Evolutionary conservation across 2,113 vertebrate genomes (phyloP).

Genomic region (Anser brachyrhynchus): DNA sequence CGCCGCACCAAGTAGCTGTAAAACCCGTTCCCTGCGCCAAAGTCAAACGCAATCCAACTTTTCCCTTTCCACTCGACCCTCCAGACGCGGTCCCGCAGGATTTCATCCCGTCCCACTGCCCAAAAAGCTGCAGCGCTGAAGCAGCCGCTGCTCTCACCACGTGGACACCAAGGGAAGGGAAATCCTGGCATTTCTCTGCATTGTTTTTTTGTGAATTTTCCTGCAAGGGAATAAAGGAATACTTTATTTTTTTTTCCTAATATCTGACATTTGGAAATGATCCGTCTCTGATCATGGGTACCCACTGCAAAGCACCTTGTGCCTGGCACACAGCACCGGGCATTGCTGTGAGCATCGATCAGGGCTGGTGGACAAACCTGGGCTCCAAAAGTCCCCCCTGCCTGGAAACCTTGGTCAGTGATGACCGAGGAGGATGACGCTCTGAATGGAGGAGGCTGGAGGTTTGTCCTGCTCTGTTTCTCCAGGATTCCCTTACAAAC

Average conservation of each 20-base stretch:
- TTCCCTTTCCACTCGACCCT: neutral
- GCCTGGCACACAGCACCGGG: neutral
- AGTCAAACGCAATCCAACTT: neutral
- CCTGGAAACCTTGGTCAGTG: neutral
- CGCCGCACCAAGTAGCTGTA: neutral
- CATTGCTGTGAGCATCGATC: neutral
- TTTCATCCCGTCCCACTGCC: neutral
- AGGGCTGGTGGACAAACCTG: neutral
- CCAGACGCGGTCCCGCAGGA: neutral
- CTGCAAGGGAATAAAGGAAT: neutral
- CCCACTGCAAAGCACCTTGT: too few species aligned
- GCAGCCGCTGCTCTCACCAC: neutral
- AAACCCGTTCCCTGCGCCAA: neutral
- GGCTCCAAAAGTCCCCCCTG: neutral
- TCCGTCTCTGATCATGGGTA: fast-evolving
- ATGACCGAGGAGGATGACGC: neutral
- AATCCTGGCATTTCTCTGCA: neutral
- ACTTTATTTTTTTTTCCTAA: neutral
- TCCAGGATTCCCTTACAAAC: neutral
- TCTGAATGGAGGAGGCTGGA: fast-evolving
- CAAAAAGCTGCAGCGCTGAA: too few species aligned
- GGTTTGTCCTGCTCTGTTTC: neutral
- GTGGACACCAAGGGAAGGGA: neutral
- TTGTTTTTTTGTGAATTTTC: neutral
- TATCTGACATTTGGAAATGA: neutral